Conservation (phyloP, 2,113 vertebrate species). For the Tachuris rubrigastra region DNA sequence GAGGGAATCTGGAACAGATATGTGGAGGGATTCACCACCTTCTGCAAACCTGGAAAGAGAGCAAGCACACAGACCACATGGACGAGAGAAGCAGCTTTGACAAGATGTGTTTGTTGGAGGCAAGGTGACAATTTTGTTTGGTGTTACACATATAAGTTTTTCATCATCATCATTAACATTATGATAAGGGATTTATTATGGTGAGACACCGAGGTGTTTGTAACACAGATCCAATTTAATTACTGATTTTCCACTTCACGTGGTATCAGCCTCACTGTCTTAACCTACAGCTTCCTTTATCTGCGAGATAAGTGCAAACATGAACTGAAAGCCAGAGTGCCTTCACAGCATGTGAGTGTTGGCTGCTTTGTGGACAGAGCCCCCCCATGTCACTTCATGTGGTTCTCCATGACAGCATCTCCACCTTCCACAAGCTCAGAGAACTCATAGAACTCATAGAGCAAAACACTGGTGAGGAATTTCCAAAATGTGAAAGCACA, state of each 20-base stretch:
- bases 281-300: neutral
- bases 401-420: neutral
- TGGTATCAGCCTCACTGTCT: neutral
- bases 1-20: constrained; percentile 72
- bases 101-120: neutral
- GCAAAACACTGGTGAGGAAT: neutral
- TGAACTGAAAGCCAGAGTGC: neutral
- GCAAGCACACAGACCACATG: neutral
- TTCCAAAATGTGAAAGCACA: neutral
- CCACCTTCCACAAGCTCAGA: neutral
- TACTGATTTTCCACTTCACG: neutral
- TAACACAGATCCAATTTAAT: neutral
- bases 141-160: neutral
- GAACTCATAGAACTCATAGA: neutral
- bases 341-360: neutral
- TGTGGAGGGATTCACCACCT: constrained; percentile 45
- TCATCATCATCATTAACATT: neutral
- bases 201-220: neutral
- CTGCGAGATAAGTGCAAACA: neutral
- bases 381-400: neutral
- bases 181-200: neutral
- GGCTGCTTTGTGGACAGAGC: neutral
- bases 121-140: neutral
- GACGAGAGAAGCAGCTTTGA: neutral
- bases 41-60: constrained; percentile 60